These are phyloP conservation scores for Perccottus glenii DNA, from an alignment of 2,113 vertebrate genomes.

Conservation along the genomic window DNA sequence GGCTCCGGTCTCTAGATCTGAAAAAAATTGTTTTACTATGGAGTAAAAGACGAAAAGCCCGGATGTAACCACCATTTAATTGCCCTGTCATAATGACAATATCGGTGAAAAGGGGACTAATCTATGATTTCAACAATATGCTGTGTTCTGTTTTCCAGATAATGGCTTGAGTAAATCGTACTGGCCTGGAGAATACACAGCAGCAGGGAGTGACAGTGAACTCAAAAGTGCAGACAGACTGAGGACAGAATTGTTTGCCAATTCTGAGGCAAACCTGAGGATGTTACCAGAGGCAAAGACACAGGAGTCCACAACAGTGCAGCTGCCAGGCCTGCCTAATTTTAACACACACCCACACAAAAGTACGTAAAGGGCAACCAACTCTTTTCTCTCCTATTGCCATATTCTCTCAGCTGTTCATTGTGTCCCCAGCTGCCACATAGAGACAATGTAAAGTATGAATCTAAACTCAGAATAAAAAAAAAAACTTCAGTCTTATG, in stretches of 20 bases:
- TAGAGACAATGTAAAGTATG: no score
- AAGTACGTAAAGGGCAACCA: slow-evolving; percentile 69
- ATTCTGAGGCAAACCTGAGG: slow-evolving; percentile 43
- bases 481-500: background rate
- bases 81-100: no score
- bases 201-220: slow-evolving; percentile 68
- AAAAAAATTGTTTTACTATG: no score
- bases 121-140: no score
- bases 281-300: slow-evolving; percentile 55
- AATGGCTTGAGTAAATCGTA: slow-evolving; percentile 70
- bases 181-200: slow-evolving; percentile 83
- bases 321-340: slow-evolving; percentile 77
- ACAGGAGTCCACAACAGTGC: slow-evolving; percentile 54
- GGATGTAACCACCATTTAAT: no score
- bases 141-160: slow-evolving; percentile 52
- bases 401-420: no score
- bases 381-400: no score
- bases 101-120: no score
- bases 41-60: no score
- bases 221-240: slow-evolving; percentile 50
- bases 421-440: no score
- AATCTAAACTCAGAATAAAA: background rate
- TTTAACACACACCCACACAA: slow-evolving; percentile 81
- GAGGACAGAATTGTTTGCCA: slow-evolving; percentile 52
- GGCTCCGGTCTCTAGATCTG: no score